Evolutionary conservation across 2,888 invertebrate species (phyloP), one percentile per base, ranked within the genome.

Genomic region (Drosophila kambysellisi): DNA sequence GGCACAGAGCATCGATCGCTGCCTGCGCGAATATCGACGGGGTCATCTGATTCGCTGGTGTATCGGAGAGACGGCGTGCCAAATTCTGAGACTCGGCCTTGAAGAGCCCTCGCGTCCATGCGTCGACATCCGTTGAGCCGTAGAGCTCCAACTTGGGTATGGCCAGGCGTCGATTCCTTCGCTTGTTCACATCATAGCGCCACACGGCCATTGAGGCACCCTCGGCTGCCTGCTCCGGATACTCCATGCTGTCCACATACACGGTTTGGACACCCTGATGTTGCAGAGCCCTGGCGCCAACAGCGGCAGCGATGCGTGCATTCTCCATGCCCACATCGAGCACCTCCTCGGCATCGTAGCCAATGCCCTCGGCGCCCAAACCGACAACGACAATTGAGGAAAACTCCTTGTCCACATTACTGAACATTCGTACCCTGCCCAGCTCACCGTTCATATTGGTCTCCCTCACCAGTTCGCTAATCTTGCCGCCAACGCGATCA

Each of bases 41-140:
- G 0, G 96, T 96, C 95, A 97, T 95, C 81, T 95, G 93, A 91
- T 97, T 97, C 15, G 96, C 95, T 0, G 97, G 96, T 7, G 95
- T 95, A 87, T 97, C 96, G 82, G 95, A 94, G 4, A 97, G 92
- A 60, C 94, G 94, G 12, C 96, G 93, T 0, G 96, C 96, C 88
- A 96, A 94, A 91, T 97, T 97, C 92, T 97, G 97, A 0, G 95
- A 96, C 70, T 96, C 95, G 0, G 96, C 96, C 90, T 96, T 95
- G 70, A 95, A 94, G 9, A 94, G 91, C 0, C 97, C 97, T 25
- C 95, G 92, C n/a, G 94, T 93, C 95, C 96, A 97, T 7, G 93
- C 92, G 69, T 94, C 94, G 2, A 92, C 83, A 74, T 94, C 94
- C 0, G 93, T 79, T 4, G 94, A 94, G 58, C 94, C 94, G 70